A percentile compares a stretch with the other conserved stretches of the same genome.
Evolutionary conservation across 2,113 vertebrate genomes (phyloP).

Genomic region (Chloropsis cyanopogon): DNA sequence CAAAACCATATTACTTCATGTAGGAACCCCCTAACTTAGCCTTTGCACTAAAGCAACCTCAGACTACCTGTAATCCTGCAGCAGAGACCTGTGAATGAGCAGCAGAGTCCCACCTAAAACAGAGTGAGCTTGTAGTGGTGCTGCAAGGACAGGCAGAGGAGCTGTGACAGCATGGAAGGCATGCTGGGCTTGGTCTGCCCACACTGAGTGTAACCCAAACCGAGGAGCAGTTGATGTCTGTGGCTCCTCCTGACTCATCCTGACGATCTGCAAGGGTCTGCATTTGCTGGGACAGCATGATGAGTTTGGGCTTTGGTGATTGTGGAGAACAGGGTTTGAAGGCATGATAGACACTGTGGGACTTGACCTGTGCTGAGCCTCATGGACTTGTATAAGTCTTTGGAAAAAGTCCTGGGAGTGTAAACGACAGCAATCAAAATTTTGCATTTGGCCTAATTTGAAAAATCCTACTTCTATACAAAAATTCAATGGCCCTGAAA

Average conservation of each 20-base stretch:
- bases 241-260: neutral
- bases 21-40: neutral
- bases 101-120: neutral
- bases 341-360: neutral
- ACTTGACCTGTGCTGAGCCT: neutral
- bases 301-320: neutral
- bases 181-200: accelerated
- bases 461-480: neutral
- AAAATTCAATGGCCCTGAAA: neutral
- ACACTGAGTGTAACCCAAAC: neutral
- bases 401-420: neutral
- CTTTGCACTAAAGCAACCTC: neutral
- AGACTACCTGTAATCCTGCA: neutral
- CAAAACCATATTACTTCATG: neutral
- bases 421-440: neutral
- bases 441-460: neutral
- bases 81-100: neutral
- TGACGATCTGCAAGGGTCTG: neutral
- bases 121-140: neutral
- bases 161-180: neutral
- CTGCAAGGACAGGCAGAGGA: neutral
- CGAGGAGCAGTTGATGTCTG: neutral
- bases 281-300: neutral
- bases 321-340: neutral
- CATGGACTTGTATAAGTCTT: neutral